A percentile compares a stretch with the other conserved stretches of the same genome.
phyloP scores from a whole-genome alignment of 2,797 vertebrate genomes.

The Glossophaga mutica region DNA sequence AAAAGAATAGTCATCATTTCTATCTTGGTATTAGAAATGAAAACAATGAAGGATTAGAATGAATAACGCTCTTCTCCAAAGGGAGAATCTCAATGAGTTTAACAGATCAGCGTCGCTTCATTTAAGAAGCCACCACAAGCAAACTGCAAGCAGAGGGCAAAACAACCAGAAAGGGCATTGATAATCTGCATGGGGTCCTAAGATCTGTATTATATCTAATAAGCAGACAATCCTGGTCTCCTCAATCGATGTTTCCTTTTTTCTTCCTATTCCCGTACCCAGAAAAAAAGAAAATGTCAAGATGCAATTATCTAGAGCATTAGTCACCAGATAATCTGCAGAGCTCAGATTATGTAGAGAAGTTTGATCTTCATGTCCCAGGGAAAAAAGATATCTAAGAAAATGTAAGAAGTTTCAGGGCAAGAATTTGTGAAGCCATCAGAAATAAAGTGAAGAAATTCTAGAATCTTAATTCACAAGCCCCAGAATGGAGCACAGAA shows the following conservation, averaged over 20 bases:
- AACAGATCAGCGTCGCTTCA: background rate
- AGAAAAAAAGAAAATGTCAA: background rate
- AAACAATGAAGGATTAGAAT: background rate
- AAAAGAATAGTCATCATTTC: background rate
- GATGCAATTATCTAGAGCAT: too few relatives aligned
- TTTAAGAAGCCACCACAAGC: background rate
- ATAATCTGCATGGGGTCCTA: too few relatives aligned
- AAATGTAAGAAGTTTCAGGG: background rate
- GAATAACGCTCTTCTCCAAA: background rate
- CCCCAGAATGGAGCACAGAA: background rate
- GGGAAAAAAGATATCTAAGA: background rate
- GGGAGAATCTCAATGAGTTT: accelerated
- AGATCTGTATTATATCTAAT: background rate
- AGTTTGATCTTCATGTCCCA: background rate
- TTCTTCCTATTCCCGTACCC: background rate
- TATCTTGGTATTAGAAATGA: background rate
- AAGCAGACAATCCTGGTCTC: background rate
- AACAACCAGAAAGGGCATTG: background rate
- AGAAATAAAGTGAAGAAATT: background rate
- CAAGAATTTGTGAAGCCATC: background rate
- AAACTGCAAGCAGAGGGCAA: background rate
- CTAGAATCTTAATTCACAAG: background rate
- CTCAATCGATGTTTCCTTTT: background rate
- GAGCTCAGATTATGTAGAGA: background rate
- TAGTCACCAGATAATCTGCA: background rate